phyloP scores from a whole-genome alignment of 2,797 vertebrate genomes.

The Orientallactaga sibirica region DNA sequence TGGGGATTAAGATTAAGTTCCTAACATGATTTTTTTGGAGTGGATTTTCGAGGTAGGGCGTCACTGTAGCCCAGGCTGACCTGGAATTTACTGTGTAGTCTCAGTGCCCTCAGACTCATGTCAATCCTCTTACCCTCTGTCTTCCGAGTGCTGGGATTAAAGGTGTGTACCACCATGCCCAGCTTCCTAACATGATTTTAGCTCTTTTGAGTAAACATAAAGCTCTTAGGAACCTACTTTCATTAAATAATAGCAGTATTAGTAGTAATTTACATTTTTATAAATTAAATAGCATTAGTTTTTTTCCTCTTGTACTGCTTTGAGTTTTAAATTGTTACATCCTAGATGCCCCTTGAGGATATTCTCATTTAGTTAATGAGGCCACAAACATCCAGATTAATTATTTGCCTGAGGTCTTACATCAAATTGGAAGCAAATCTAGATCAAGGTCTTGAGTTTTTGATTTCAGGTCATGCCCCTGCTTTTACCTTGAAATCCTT shows the following conservation, averaged over 20 bases:
- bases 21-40: not conserved
- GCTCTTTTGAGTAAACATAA: conserved; percentile 53
- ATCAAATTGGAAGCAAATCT: conserved; percentile 72
- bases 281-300: not conserved
- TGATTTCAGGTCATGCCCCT: conserved; percentile 73
- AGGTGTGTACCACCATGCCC: too few species aligned
- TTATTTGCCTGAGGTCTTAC: conserved; percentile 72
- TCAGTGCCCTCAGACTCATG: too few species aligned
- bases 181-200: not conserved
- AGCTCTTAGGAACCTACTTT: conserved; percentile 60
- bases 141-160: too few species aligned
- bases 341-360: conserved; percentile 26
- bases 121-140: too few species aligned
- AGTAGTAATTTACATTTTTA: conserved; percentile 54
- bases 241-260: conserved; percentile 42
- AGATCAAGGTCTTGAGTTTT: conserved; percentile 65
- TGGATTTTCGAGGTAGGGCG: too few species aligned
- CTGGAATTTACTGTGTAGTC: too few species aligned
- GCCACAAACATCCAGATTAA: conserved; percentile 69
- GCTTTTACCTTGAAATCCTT: conserved; percentile 69
- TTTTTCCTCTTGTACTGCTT: not conserved
- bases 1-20: conserved; percentile 8
- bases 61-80: too few species aligned
- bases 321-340: conserved; percentile 50
- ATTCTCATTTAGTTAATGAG: conserved; percentile 74